Evolutionary conservation across 2,888 invertebrate genomes (phyloP).

Genomic region (Xanthia icteritia): DNA sequence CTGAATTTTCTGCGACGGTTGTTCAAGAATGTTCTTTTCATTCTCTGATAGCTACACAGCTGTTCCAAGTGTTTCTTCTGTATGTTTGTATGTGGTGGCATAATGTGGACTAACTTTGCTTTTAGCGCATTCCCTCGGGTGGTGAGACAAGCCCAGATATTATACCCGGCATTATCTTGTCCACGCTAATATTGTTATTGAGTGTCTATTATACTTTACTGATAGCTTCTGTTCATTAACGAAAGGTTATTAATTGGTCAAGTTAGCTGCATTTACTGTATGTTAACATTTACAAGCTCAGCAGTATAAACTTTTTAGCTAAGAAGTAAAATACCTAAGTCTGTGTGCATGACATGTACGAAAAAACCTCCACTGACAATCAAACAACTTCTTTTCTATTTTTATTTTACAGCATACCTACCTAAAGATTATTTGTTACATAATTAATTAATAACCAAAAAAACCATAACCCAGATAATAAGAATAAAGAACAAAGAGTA

Average conservation of each 20-base stretch:
- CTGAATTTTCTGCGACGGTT: not conserved
- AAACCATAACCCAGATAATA: not conserved
- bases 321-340: not conserved
- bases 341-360: not conserved
- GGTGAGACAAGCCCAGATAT: slow-evolving; percentile 38
- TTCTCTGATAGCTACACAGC: not conserved
- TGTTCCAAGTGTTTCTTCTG: slow-evolving; percentile 35
- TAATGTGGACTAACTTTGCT: slow-evolving; percentile 58
- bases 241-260: not conserved
- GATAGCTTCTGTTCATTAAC: slow-evolving; percentile 12
- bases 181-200: slow-evolving; percentile 45
- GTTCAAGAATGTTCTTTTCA: not conserved
- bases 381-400: not conserved
- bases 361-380: not conserved
- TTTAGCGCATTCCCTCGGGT: slow-evolving; percentile 59
- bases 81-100: not conserved
- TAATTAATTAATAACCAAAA: not conserved
- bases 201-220: slow-evolving; percentile 38
- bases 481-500: not conserved
- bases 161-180: slow-evolving; percentile 55
- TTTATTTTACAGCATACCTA: not conserved
- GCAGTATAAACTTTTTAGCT: not conserved
- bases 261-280: not conserved
- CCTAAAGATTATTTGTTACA: not conserved
- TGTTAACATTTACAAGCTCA: not conserved